A percentile compares a stretch with the other conserved stretches of the same genome.
Evolutionary conservation across 2,888 invertebrate genomes (phyloP).

Genomic region (Hydroisotoma schaefferi): DNA sequence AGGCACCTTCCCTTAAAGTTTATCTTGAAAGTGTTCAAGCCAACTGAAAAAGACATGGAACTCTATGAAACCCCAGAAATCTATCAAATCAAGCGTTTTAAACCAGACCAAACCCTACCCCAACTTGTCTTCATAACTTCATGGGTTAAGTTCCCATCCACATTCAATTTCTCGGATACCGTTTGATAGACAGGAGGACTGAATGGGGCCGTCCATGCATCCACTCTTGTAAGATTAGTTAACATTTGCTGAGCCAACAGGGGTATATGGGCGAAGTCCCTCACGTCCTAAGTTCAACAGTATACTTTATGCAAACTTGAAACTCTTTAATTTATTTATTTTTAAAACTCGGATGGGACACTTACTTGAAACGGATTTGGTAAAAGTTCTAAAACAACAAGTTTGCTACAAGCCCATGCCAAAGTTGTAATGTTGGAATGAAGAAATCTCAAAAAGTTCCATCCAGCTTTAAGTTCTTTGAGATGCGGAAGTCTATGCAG

Average conservation of each 20-base stretch:
- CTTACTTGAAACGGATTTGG: constrained; percentile 47
- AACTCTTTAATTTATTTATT: neutral
- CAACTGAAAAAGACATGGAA: constrained; percentile 5
- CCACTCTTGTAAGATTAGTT: constrained; percentile 39
- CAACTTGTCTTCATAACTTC: constrained; percentile 17
- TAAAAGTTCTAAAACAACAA: constrained; percentile 40
- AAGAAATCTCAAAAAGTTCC: constrained; percentile 44
- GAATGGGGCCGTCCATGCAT: constrained; percentile 42
- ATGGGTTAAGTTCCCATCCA: constrained; percentile 17
- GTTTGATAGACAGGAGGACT: constrained; percentile 8
- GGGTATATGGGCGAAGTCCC: constrained; percentile 45
- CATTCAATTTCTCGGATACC: constrained; percentile 14
- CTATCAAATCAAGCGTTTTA: neutral
- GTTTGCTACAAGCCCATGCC: constrained; percentile 37
- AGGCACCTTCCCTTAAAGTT: constrained; percentile 39
- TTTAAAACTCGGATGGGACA: too few species aligned
- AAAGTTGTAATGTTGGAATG: constrained; percentile 42
- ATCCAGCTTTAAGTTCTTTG: constrained; percentile 44
- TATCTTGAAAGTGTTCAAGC: constrained; percentile 15
- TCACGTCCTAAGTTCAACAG: constrained; percentile 42
- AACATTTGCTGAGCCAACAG: constrained; percentile 36
- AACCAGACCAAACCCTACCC: constrained; percentile 13
- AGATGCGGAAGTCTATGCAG: constrained; percentile 40
- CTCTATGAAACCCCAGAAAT: neutral
- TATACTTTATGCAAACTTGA: too few species aligned